Conservation (phyloP, 2,113 vertebrate species). For the Telmatochromis brichardi region DNA sequence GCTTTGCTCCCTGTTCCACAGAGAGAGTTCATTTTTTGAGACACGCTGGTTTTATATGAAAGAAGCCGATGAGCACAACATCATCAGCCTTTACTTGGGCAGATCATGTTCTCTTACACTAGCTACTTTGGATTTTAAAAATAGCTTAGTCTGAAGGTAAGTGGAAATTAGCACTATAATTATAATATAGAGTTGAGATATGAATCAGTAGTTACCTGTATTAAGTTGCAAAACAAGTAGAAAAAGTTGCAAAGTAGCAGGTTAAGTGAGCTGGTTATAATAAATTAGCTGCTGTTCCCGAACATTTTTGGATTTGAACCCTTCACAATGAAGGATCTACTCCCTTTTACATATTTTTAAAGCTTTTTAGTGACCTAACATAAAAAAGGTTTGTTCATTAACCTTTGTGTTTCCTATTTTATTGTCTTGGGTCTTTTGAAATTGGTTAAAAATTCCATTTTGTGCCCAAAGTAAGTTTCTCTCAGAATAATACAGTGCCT, state of each 20-base stretch:
- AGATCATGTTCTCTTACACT: background rate
- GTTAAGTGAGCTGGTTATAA: background rate
- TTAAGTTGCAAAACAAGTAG: background rate
- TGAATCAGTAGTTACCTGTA: background rate
- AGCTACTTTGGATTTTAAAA: background rate
- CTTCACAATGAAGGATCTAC: background rate
- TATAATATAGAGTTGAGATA: background rate
- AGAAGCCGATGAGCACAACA: constrained; percentile 15
- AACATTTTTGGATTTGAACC: background rate
- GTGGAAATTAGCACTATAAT: background rate
- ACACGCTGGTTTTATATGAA: background rate
- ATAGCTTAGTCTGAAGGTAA: background rate
- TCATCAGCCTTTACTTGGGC: background rate
- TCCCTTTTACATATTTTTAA: background rate
- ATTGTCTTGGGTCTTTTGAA: background rate
- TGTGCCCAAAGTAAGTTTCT: background rate
- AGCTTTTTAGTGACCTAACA: background rate
- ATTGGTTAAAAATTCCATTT: background rate
- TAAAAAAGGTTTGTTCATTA: background rate
- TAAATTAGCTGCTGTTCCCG: background rate
- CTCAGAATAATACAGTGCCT: background rate
- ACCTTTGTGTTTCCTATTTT: background rate
- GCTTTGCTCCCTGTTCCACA: background rate
- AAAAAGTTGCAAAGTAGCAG: background rate
- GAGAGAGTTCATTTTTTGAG: background rate